Evolutionary conservation across 2,888 invertebrate species (phyloP).

Genomic region (Mesodorylaimus sp.): DNA sequence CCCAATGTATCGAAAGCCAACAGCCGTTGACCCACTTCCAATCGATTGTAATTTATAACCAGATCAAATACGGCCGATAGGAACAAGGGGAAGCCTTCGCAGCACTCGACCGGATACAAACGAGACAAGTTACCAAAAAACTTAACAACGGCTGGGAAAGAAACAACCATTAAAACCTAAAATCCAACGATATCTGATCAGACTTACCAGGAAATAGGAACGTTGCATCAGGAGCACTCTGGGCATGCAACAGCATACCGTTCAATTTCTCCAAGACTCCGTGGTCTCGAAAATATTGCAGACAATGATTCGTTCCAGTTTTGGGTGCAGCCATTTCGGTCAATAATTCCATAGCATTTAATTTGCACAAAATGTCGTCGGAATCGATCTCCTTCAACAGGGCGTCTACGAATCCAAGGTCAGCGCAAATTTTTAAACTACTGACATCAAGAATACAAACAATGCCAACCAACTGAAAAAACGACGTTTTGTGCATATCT

Average conservation of each 20-base stretch:
- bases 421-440: too few relatives aligned
- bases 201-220: slow-evolving; percentile 6
- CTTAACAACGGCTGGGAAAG: slow-evolving; percentile 8
- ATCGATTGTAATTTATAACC: background rate
- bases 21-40: slow-evolving; percentile 6
- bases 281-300: background rate
- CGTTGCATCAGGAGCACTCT: background rate
- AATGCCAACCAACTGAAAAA: too few relatives aligned
- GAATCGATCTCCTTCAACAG: background rate
- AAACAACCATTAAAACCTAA: background rate
- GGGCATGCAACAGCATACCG: background rate
- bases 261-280: background rate
- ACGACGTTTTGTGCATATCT: too few relatives aligned
- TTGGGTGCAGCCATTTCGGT: slow-evolving; percentile 4
- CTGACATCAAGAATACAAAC: too few relatives aligned
- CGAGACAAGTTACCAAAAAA: slow-evolving; percentile 9
- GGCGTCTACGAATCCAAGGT: background rate
- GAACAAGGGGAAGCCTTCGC: slow-evolving; percentile 4
- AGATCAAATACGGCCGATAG: slow-evolving; percentile 7
- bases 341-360: slow-evolving; percentile 9
- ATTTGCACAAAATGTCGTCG: slow-evolving; percentile 4
- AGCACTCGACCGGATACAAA: background rate
- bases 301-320: background rate
- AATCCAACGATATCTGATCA: background rate
- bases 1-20: slow-evolving; percentile 10